Evolutionary conservation across 2,113 vertebrate genomes (phyloP).

Genomic region (Bos javanicus): DNA sequence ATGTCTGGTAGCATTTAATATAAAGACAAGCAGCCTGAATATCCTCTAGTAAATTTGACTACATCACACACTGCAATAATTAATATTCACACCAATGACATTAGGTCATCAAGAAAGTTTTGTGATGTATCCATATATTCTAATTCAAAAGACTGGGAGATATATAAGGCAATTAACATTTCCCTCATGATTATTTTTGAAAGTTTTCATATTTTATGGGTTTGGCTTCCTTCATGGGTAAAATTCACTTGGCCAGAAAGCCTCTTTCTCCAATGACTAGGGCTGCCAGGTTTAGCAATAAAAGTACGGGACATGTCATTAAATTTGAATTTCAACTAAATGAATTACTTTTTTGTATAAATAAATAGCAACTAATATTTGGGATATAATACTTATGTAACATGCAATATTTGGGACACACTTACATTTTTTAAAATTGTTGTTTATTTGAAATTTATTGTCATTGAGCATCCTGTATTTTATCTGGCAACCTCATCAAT

Average conservation of each 20-base stretch:
- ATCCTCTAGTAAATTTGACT: background rate
- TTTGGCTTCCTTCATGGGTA: background rate
- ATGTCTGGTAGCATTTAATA: background rate
- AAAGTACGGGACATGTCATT: background rate
- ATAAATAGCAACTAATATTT: background rate
- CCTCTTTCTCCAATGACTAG: background rate
- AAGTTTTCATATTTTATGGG: background rate
- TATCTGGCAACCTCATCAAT: background rate
- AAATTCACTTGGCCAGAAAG: background rate
- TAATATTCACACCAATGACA: background rate
- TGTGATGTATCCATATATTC: background rate
- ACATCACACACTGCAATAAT: background rate
- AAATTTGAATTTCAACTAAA: conserved; percentile 28
- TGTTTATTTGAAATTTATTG: conserved; percentile 22
- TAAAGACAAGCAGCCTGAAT: background rate
- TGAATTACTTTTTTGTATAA: background rate
- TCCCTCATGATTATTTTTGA: background rate
- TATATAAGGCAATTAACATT: background rate
- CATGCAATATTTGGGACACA: background rate
- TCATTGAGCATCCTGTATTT: background rate
- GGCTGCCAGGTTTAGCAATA: background rate
- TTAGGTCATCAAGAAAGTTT: background rate
- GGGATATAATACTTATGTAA: background rate
- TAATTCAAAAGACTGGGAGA: background rate
- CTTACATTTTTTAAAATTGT: too few relatives aligned